phyloP scores from a whole-genome alignment of 2,888 invertebrate species.

The Acanthosepion esculentum region DNA sequence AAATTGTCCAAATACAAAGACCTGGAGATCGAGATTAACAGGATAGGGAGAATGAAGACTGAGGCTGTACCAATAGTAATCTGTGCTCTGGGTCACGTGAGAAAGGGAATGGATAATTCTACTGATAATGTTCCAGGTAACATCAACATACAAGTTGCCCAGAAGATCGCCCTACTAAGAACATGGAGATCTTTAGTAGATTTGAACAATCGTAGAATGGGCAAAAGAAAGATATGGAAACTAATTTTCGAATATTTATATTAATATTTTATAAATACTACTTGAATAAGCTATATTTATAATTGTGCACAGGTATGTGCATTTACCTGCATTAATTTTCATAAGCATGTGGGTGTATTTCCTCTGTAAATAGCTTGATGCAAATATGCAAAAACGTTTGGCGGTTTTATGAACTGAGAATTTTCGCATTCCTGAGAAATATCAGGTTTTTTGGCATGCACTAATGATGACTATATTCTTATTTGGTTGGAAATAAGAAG shows the following conservation, averaged over 20 bases:
- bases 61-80: too few relatives aligned
- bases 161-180: too few relatives aligned
- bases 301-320: neutral
- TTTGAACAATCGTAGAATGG: too few relatives aligned
- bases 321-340: neutral
- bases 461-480: neutral
- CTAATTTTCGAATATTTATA: neutral
- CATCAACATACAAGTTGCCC: too few relatives aligned
- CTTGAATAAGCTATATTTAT: too few relatives aligned
- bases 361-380: neutral
- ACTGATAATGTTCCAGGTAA: too few relatives aligned
- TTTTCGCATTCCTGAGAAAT: neutral
- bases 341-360: neutral
- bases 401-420: neutral
- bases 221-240: neutral
- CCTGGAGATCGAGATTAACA: too few relatives aligned
- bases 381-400: neutral
- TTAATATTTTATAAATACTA: neutral
- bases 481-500: neutral
- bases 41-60: too few relatives aligned
- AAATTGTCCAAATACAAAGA: too few relatives aligned
- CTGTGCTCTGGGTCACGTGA: too few relatives aligned
- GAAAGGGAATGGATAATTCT: too few relatives aligned
- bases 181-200: too few relatives aligned
- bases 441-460: neutral